Evolutionary conservation across 2,888 invertebrate genomes (phyloP).

Genomic region (Hirtodrosophila cameraria): DNA sequence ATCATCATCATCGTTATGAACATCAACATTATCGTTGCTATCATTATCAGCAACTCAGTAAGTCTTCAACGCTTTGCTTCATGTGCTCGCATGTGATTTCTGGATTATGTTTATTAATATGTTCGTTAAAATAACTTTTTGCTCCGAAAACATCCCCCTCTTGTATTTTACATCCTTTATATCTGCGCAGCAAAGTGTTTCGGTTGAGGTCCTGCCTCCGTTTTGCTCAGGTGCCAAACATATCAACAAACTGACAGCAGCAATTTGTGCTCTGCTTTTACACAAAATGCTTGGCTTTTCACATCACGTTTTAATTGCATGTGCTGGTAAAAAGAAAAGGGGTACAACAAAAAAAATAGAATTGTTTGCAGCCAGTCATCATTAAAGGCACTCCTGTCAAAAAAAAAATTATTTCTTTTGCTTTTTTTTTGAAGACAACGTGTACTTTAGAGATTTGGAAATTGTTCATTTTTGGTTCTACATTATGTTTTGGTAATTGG

Average conservation of each 20-base stretch:
- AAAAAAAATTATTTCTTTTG: background rate
- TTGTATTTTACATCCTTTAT: too few relatives aligned
- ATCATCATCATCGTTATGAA: constrained; percentile 12
- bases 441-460: too few relatives aligned
- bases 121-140: constrained; percentile 44
- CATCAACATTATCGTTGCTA: constrained; percentile 3
- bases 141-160: constrained; percentile 8
- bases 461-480: too few relatives aligned
- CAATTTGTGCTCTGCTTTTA: background rate
- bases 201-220: constrained; percentile 5
- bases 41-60: constrained; percentile 2
- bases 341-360: background rate
- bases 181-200: constrained; percentile 15
- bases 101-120: constrained; percentile 67
- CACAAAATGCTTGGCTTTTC: constrained; percentile 2
- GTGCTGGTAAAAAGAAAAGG: background rate
- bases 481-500: too few relatives aligned
- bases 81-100: constrained; percentile 52
- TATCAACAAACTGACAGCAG: constrained; percentile 6
- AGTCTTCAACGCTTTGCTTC: constrained; percentile 21
- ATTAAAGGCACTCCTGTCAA: background rate
- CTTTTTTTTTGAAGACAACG: background rate
- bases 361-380: background rate
- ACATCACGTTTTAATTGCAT: constrained; percentile 35
- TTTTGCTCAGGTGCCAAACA: constrained; percentile 18